Evolutionary conservation across 2,113 vertebrate genomes (phyloP).

Genomic region (Laticauda laticaudata): DNA sequence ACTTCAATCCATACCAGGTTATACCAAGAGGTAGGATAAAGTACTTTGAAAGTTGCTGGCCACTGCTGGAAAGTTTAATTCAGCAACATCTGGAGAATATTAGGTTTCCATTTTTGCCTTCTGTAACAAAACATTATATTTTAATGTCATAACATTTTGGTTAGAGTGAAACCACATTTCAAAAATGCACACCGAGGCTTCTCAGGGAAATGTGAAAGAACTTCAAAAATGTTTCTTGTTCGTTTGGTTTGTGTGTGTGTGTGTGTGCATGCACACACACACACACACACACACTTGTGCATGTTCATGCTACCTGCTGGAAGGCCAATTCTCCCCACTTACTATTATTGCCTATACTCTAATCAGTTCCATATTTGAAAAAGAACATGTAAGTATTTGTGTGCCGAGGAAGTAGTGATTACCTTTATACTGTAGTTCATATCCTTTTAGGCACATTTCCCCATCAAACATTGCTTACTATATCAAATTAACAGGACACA

Average conservation of each 20-base stretch:
- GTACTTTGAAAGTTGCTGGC: not conserved
- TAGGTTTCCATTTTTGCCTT: not conserved
- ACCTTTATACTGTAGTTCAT: not conserved
- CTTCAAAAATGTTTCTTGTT: not conserved
- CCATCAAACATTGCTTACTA: not conserved
- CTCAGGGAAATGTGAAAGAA: not conserved
- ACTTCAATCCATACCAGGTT: not conserved
- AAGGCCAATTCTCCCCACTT: not conserved
- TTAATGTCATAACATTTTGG: not conserved
- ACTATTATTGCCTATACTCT: not conserved
- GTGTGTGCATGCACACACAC: accelerated
- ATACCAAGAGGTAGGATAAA: not conserved
- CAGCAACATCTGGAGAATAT: not conserved
- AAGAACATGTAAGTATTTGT: too few relatives aligned
- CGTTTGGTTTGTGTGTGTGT: not conserved
- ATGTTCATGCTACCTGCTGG: not conserved
- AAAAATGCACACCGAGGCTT: not conserved
- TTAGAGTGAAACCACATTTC: not conserved
- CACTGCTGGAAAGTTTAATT: not conserved
- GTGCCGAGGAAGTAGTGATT: too few relatives aligned
- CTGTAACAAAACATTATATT: not conserved
- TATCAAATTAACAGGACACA: not conserved
- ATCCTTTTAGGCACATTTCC: not conserved
- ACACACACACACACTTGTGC: accelerated
- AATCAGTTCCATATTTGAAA: not conserved